Evolutionary conservation across 2,888 invertebrate species (phyloP), one percentile per base, ranked within the genome.

Genomic region (Agapetus fuscipes): DNA sequence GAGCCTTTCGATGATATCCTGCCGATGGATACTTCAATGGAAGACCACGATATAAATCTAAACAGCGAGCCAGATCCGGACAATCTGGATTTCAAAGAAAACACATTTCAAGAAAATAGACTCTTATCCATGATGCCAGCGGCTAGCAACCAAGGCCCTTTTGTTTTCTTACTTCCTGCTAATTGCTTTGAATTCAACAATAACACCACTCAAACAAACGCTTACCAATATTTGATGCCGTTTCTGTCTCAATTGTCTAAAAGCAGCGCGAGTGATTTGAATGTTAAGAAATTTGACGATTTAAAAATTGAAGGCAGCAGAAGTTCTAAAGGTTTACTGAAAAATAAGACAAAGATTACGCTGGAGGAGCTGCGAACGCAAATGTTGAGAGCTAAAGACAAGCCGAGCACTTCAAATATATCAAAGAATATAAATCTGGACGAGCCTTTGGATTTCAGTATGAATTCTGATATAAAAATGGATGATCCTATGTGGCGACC

Each of bases 401-500:
- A 4, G 27, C 10, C 16, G 11, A 16, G 20, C 5, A 20, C 20
- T 20, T 20, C 20, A 6, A n/a, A n/a, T n/a, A n/a, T n/a, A n/a
- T 4, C 20, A 6, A 4, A 20, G 9, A 20, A 20, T 20, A 20
- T 3, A 28, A 28, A 9, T 15, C n/a, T 3, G 34, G 30, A 34
- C 3, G 34, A 39, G 13, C 30, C 39, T 3, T 9, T 39, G 11
- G 35, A 35, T 12, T 35, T 35, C 13, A 35, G 35, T 12, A 28
- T 35, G 35, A 35, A 10, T 16, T 35, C 35, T n/a, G 35, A 35
- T 26, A 35, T 35, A 28, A 14, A 10, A 27, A 20, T 20, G 2
- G 30, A 42, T 17, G 38, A 38, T 34, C 38, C 42, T 3, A 42
- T 42, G 42, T 42, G 42, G 42, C 13, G 42, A 28, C 42, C 42